phyloP scores from a whole-genome alignment of 2,797 vertebrate genomes.

The Pogoniulus pusillus region DNA sequence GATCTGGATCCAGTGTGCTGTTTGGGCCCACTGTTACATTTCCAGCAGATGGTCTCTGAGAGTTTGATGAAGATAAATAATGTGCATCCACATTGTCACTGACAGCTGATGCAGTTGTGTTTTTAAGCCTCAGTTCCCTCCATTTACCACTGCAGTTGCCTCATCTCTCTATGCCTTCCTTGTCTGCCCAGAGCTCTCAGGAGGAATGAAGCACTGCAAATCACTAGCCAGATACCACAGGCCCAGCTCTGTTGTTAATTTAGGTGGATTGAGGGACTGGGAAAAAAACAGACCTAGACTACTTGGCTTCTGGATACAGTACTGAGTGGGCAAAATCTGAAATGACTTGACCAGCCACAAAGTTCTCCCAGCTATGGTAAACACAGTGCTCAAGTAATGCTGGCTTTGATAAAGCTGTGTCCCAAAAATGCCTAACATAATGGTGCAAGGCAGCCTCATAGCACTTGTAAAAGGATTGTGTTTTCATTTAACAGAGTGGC shows the following conservation, averaged over 20 bases:
- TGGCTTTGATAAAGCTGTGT: neutral
- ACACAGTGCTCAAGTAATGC: neutral
- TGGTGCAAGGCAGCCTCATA: neutral
- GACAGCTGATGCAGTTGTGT: neutral
- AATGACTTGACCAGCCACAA: neutral
- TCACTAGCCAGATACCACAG: neutral
- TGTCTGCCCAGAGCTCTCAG: neutral
- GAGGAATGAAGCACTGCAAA: neutral
- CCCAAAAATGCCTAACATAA: neutral
- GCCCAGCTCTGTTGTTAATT: neutral
- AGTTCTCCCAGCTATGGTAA: neutral
- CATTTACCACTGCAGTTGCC: neutral
- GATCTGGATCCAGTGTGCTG: neutral
- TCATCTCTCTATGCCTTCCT: neutral
- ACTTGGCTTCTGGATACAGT: neutral
- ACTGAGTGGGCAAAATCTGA: neutral
- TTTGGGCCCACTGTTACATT: neutral
- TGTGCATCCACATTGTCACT: neutral
- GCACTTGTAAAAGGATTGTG: neutral
- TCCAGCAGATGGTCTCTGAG: neutral
- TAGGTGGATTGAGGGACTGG: neutral
- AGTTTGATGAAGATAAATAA: neutral
- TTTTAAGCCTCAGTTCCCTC: conserved; percentile 7
- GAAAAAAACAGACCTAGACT: neutral
- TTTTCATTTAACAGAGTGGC: neutral